phyloP scores from a whole-genome alignment of 2,113 vertebrate species.

The Herpetotheres cachinnans region DNA sequence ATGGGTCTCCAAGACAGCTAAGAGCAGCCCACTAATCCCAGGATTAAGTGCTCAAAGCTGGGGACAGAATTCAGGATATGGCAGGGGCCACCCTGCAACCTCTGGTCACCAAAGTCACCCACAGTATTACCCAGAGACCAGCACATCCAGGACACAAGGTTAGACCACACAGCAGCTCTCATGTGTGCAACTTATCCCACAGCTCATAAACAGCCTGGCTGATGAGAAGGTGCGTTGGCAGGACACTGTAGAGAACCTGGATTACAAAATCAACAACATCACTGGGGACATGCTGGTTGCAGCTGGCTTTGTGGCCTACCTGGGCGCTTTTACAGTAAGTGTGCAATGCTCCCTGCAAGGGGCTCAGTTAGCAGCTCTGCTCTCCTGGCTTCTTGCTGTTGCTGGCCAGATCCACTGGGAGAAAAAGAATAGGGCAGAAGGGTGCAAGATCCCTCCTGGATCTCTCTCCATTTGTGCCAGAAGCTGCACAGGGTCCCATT shows the following conservation, averaged over 20 bases:
- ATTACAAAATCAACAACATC: slow-evolving; percentile 83
- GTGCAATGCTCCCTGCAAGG: neutral
- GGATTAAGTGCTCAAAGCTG: neutral
- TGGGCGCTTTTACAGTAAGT: slow-evolving; percentile 93
- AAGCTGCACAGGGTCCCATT: neutral
- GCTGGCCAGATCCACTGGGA: neutral
- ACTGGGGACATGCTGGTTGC: slow-evolving; percentile 83
- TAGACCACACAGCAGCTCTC: neutral
- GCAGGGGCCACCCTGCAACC: neutral
- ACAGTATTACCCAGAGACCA: neutral
- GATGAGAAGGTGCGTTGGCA: slow-evolving; percentile 90
- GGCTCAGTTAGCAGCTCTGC: neutral
- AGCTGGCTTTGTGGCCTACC: slow-evolving; percentile 87
- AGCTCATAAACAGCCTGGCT: slow-evolving; percentile 87
- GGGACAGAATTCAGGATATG: neutral
- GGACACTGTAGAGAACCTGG: slow-evolving; percentile 82
- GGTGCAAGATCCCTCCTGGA: neutral
- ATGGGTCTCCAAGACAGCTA: neutral
- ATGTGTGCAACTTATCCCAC: neutral
- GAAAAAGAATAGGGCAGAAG: neutral
- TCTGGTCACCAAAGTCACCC: neutral
- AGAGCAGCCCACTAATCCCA: neutral
- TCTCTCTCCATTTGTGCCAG: neutral
- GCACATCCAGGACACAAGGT: neutral
- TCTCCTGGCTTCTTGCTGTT: neutral